phyloP scores from a whole-genome alignment of 2,113 vertebrate species.

The Hippopotamus amphibius region DNA sequence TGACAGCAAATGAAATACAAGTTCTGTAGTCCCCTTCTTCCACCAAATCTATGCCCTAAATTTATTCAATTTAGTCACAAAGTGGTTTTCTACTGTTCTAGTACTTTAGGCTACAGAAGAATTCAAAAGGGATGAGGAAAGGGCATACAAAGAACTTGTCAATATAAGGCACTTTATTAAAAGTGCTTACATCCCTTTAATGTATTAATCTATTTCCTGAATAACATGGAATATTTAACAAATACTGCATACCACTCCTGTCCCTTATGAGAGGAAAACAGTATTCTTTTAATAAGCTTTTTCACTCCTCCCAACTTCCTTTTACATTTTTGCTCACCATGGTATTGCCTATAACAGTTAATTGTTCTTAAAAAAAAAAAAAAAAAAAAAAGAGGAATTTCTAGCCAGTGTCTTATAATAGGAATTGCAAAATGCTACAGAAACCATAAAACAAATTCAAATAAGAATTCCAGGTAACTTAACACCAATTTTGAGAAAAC shows the following conservation, averaged over 20 bases:
- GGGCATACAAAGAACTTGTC: constrained; percentile 75
- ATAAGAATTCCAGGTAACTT: constrained; percentile 77
- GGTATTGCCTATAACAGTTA: constrained; percentile 3
- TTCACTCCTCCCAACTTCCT: neutral
- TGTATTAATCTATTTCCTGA: constrained; percentile 74
- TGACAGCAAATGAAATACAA: neutral
- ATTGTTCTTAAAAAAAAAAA: neutral
- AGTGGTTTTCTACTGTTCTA: neutral
- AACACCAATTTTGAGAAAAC: constrained; percentile 87
- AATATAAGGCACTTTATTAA: constrained; percentile 83
- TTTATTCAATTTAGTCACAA: neutral
- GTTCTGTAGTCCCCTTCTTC: neutral
- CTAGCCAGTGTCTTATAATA: constrained; percentile 61
- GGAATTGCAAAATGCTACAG: constrained; percentile 63
- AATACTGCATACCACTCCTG: constrained; percentile 65
- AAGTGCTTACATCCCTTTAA: constrained; percentile 83
- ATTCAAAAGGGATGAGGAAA: constrained; percentile 70
- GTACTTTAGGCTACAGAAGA: neutral
- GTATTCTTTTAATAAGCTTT: constrained; percentile 18
- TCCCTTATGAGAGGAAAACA: constrained; percentile 60
- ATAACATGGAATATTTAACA: constrained; percentile 76
- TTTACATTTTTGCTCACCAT: constrained; percentile 62
- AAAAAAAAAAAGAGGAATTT: neutral
- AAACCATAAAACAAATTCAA: constrained; percentile 65
- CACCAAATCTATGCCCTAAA: neutral